These are phyloP conservation scores for Serrognathus titanus DNA, from an alignment of 2,888 invertebrate species.

Conservation along the genomic window DNA sequence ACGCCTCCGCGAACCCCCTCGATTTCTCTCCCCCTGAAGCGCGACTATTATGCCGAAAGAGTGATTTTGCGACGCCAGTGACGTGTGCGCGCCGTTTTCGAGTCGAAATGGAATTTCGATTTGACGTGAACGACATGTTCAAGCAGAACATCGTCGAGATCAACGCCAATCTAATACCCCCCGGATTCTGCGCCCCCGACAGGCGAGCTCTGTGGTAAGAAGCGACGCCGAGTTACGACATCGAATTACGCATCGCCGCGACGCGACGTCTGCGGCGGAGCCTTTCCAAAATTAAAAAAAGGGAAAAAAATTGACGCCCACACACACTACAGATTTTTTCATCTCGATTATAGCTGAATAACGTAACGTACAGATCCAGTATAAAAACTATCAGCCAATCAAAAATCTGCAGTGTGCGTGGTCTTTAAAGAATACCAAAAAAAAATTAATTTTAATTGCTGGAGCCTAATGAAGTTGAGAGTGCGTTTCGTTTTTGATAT, in stretches of 20 bases:
- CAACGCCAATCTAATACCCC: constrained; percentile 52
- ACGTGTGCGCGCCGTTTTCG: constrained; percentile 5
- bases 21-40: not conserved
- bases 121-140: constrained; percentile 54
- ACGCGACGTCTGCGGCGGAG: not conserved
- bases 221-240: too few relatives aligned
- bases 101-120: constrained; percentile 55
- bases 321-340: too few relatives aligned
- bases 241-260: not conserved
- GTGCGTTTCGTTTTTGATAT: too few relatives aligned
- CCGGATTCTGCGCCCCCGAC: constrained; percentile 53
- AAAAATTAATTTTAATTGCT: too few relatives aligned
- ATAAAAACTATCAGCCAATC: too few relatives aligned
- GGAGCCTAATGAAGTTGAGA: too few relatives aligned
- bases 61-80: constrained; percentile 2
- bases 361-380: too few relatives aligned
- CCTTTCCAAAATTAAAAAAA: too few relatives aligned
- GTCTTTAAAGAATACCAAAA: too few relatives aligned
- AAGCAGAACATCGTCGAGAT: constrained; percentile 53
- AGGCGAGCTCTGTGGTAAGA: constrained; percentile 52
- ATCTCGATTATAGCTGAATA: too few relatives aligned
- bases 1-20: not conserved
- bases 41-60: constrained; percentile 1
- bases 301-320: too few relatives aligned
- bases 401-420: too few relatives aligned